These are phyloP conservation scores for Caenorhabditis imperialis DNA, from an alignment of 2,888 invertebrate genomes.

Conservation along the genomic window DNA sequence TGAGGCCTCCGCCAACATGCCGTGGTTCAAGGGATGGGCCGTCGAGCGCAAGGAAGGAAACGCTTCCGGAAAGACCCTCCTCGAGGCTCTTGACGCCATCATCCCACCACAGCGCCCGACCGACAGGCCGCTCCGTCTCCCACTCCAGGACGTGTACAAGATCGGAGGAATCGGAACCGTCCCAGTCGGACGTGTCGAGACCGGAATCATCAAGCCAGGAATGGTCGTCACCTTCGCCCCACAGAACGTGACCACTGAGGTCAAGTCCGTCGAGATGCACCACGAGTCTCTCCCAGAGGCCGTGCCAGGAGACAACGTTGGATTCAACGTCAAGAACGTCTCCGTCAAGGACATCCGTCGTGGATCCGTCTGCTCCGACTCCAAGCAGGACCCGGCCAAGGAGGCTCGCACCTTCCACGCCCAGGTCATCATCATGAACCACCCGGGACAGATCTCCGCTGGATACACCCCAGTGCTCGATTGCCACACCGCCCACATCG, in stretches of 20 bases:
- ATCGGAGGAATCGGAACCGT: conserved; percentile 99
- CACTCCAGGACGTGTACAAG: conserved; percentile 99
- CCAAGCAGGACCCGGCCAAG: conserved; percentile 95
- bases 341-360: conserved; percentile 99
- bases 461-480: conserved; percentile 99
- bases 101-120: conserved; percentile 94
- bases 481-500: conserved; percentile 99
- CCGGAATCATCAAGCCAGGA: conserved; percentile 95
- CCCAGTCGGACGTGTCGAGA: conserved; percentile 99
- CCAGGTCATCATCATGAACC: conserved; percentile 98
- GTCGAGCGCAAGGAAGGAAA: conserved; percentile 95
- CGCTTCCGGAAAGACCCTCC: conserved; percentile 93
- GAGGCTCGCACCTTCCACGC: conserved; percentile 94
- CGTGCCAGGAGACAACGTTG: conserved; percentile 94
- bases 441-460: conserved; percentile 98
- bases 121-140: conserved; percentile 97
- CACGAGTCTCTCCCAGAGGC: conserved; percentile 90
- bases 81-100: conserved; percentile 97
- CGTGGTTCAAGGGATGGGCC: conserved; percentile 93
- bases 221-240: conserved; percentile 96
- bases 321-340: conserved; percentile 99
- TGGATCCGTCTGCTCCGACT: conserved; percentile 98
- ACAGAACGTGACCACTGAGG: conserved; percentile 96
- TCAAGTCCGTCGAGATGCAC: conserved; percentile 99
- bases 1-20: conserved; percentile 93